These are phyloP conservation scores for Bos taurus DNA, from an alignment of 2,113 vertebrate genomes.

Conservation along the genomic window DNA sequence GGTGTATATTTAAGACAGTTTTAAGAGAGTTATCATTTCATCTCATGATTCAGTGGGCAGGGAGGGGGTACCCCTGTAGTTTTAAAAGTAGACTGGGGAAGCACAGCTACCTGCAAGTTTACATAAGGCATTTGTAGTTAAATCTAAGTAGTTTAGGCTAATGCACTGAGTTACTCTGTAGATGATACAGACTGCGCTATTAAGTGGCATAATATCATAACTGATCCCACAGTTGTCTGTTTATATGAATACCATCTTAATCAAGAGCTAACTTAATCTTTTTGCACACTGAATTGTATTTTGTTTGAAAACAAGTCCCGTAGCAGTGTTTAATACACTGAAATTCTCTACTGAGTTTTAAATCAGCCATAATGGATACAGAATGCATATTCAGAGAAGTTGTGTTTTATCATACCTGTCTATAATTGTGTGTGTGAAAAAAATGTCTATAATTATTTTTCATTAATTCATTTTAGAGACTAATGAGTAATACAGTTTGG, in stretches of 20 bases:
- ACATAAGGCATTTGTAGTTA: neutral
- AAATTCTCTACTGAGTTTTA: neutral
- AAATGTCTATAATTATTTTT: neutral
- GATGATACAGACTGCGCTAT: neutral
- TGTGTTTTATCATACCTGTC: neutral
- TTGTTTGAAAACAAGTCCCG: rapidly evolving
- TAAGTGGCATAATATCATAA: neutral
- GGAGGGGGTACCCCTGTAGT: neutral
- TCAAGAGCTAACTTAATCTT: neutral
- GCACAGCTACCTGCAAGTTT: neutral
- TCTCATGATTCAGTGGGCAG: neutral
- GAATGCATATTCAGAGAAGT: neutral
- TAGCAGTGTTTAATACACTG: neutral
- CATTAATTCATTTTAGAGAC: neutral
- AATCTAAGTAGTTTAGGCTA: neutral
- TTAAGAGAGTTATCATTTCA: neutral
- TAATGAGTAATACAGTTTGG: neutral
- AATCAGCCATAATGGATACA: neutral
- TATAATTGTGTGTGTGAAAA: neutral
- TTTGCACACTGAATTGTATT: neutral
- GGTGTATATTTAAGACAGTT: neutral
- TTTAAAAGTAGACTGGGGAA: neutral
- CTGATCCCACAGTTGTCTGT: neutral
- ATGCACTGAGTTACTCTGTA: neutral
- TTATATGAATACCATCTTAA: neutral